These are phyloP conservation scores for Labia minor DNA, from an alignment of 2,888 invertebrate genomes.

Conservation along the genomic window DNA sequence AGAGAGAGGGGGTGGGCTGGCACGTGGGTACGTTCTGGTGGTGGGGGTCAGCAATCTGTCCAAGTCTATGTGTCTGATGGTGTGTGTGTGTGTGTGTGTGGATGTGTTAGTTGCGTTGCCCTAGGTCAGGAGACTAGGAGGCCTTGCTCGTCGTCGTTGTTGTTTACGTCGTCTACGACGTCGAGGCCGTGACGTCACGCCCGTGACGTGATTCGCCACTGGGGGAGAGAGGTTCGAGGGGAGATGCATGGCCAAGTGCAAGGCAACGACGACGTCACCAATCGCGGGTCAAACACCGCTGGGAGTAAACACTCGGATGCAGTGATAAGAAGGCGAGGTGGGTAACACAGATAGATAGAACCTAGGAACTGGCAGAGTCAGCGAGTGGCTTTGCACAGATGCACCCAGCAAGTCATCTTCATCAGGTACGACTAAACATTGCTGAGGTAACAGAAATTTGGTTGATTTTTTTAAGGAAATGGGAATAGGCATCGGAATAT, in stretches of 20 bases:
- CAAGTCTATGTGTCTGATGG: neutral
- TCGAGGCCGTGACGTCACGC: neutral
- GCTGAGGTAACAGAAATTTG: too few species aligned
- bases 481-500: too few species aligned
- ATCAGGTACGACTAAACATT: too few species aligned
- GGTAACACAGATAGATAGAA: neutral
- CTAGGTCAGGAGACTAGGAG: constrained; percentile 7
- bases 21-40: neutral
- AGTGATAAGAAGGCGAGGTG: neutral
- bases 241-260: constrained; percentile 13
- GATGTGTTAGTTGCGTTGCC: neutral
- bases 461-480: too few species aligned
- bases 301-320: neutral
- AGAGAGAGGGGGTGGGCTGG: neutral
- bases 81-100: neutral
- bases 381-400: too few species aligned
- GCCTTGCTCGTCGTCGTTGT: constrained; percentile 1
- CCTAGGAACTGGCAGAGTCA: too few species aligned
- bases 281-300: constrained; percentile 13
- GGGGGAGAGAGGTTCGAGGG: neutral
- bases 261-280: neutral
- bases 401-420: too few species aligned
- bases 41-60: neutral
- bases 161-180: neutral
- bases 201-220: constrained; percentile 1